Evolutionary conservation across 2,797 vertebrate species (phyloP), one percentile per base, ranked within the genome.

Genomic region (Schizothorax lantsangensis): DNA sequence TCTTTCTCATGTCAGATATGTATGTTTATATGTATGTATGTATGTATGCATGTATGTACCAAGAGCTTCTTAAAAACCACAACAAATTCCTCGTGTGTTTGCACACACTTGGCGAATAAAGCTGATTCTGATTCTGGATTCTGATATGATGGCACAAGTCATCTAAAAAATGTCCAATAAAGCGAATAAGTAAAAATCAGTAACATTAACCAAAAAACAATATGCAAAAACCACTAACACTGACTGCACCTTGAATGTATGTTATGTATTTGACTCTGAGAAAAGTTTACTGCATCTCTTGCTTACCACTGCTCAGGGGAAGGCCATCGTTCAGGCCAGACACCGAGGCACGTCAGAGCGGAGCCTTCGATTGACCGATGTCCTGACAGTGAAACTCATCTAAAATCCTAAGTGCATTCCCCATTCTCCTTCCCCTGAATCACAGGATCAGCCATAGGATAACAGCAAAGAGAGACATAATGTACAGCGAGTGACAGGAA

Each of bases 391-490:
- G 36, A 59, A 84, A 62, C 82, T 62, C 82, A 84, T 73, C 69
- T 73, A 43, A 72, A 82, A 54, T 72, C 66, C 33, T 82, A 40
- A 72, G 23, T 71, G 81, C 47, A 8, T 57, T 54, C 66, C 33
- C 80, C 47, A 52, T 52, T 72, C 47, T 57, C 66, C 71, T 54
- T 74, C 73, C 43, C 54, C 38, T 62, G 69, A 74, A 84, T 84
- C 69, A 74, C 71, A 74, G 69, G 82, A 84, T 59, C 23, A 26
- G 47, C 23, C 49, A 57, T 72, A n/a, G 66, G 66, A 82, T 52
- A 71, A 72, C 71, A 84, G 69, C 54, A 74, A 57, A 73, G 82
- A 74, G n/a, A 83, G 71, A 74, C 81, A 83, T 45, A 73, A 74
- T 54, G 30, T 47, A 71, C 47, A 71, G 45, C 21, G 11, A 38